phyloP scores from a whole-genome alignment of 1,140 invertebrate genomes.

The Drosophila watanabei region DNA sequence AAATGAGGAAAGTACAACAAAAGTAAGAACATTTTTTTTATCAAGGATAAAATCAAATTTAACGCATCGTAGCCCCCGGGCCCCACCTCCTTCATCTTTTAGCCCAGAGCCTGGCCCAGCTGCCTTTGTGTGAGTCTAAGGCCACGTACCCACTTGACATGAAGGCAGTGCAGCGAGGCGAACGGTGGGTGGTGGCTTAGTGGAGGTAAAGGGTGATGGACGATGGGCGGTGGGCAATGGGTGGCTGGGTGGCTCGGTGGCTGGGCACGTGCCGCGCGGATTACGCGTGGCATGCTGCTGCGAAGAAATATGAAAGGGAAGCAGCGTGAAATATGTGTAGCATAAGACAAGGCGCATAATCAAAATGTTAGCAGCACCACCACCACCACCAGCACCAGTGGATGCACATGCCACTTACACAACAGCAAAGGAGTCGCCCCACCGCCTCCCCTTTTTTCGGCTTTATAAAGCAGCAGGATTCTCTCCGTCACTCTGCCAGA shows the following conservation, averaged over 20 bases:
- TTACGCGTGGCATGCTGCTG: conserved; percentile 56
- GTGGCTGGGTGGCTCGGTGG: conserved; percentile 3
- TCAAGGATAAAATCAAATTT: conserved; percentile 82
- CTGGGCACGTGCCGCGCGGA: conserved; percentile 66
- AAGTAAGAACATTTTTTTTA: conserved; percentile 54
- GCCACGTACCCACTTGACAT: conserved; percentile 64
- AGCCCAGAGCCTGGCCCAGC: conserved; percentile 8
- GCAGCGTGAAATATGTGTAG: conserved; percentile 77
- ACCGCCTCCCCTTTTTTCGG: not conserved
- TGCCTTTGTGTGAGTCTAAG: conserved; percentile 42
- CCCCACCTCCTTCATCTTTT: not conserved
- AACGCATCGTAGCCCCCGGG: conserved; percentile 58
- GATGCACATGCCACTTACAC: conserved; percentile 60
- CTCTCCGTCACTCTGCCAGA: not conserved
- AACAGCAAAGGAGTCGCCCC: conserved; percentile 19
- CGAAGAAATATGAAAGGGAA: conserved; percentile 56
- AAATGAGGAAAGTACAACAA: conserved; percentile 28
- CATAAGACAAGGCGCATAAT: conserved; percentile 83
- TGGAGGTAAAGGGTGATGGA: not conserved
- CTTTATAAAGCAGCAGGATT: conserved; percentile 38
- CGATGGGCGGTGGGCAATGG: not conserved
- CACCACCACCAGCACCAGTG: conserved; percentile 4
- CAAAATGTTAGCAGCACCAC: conserved; percentile 61
- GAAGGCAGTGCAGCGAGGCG: conserved; percentile 46
- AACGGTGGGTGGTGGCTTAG: conserved; percentile 4